Evolutionary conservation across 2,113 vertebrate species (phyloP).

Genomic region (Pygathrix nemaeus): DNA sequence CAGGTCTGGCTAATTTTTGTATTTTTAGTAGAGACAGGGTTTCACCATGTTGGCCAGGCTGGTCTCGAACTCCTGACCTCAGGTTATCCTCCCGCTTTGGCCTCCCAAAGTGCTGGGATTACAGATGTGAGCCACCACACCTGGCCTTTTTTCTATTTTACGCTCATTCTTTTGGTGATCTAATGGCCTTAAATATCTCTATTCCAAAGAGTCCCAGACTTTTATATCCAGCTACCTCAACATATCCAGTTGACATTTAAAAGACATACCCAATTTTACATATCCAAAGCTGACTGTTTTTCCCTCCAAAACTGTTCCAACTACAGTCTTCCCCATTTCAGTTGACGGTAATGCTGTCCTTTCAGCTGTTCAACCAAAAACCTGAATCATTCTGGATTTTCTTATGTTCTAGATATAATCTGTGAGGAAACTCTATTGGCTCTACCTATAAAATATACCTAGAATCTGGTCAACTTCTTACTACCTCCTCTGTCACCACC

Average conservation of each 20-base stretch:
- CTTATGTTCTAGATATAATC: not conserved
- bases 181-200: not conserved
- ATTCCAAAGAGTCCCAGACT: not conserved
- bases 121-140: no score
- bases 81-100: no score
- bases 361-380: not conserved
- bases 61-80: no score
- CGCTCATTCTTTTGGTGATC: not conserved
- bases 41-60: no score
- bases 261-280: not conserved
- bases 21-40: no score
- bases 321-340: not conserved
- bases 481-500: not conserved
- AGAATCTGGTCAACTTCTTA: not conserved
- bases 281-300: not conserved
- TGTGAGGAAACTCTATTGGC: not conserved
- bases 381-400: conserved; percentile 8
- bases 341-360: not conserved
- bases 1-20: no score
- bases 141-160: not conserved
- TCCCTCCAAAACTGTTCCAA: not conserved
- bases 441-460: conserved; percentile 21
- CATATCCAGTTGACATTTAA: not conserved
- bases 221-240: not conserved
- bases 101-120: no score